Conservation (phyloP, 1,140 invertebrate genomes). For the Drosophila persimilis region DNA sequence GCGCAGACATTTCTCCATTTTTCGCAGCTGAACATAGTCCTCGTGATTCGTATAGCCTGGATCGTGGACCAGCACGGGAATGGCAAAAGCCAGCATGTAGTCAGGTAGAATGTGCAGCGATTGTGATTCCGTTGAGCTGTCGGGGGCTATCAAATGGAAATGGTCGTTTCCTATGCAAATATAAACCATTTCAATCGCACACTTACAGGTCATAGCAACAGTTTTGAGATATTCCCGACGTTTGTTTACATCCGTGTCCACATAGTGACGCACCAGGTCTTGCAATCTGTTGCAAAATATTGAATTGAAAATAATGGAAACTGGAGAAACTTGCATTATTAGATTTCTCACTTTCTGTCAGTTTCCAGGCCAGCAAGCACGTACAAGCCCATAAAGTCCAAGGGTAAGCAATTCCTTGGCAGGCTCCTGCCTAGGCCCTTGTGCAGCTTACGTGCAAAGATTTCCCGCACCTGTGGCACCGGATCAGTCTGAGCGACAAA, state of each 20-base stretch:
- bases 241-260: conserved; percentile 91
- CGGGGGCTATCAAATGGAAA: conserved; percentile 47
- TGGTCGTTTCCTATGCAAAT: background rate
- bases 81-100: conserved; percentile 97
- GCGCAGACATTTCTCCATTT: conserved; percentile 93
- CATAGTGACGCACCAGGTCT: conserved; percentile 71
- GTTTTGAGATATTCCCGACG: conserved; percentile 96
- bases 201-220: conserved; percentile 84
- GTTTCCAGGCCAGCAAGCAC: conserved; percentile 93
- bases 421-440: conserved; percentile 92
- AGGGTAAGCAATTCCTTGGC: conserved; percentile 93
- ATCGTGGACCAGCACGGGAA: conserved; percentile 96
- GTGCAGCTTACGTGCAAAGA: conserved; percentile 95
- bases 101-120: conserved; percentile 96
- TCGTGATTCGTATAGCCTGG: conserved; percentile 91
- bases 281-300: conserved; percentile 50
- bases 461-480: conserved; percentile 94
- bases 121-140: conserved; percentile 85
- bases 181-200: background rate
- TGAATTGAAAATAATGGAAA: background rate
- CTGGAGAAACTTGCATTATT: background rate
- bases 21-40: conserved; percentile 89
- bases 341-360: conserved; percentile 85
- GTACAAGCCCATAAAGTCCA: conserved; percentile 99
- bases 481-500: conserved; percentile 87